Evolutionary conservation across 2,888 invertebrate species (phyloP), one percentile per base, ranked within the genome.

Genomic region (Lycocerus yunnanus): DNA sequence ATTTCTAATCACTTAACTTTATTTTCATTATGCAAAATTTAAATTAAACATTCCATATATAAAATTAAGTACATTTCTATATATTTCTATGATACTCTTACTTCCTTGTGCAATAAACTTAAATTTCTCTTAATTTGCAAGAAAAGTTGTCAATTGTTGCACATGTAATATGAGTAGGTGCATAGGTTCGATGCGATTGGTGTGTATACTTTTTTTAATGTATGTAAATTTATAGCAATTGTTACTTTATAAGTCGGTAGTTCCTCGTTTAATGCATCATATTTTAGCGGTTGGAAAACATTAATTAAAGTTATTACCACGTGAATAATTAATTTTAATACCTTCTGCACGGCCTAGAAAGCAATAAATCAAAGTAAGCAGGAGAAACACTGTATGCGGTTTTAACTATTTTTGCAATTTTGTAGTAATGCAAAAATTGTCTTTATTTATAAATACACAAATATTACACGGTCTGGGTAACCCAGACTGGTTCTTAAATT

Each of bases 241-340:
- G n/a, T 43, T 43, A 43, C 43, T 43, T 43, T 43, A n/a, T 43
- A n/a, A 43, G 43, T 43, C 43, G 43, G 27, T 58, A 67, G 15
- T 16, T 43, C 15, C 16, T 67, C 66, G 15, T 43, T 16, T 63
- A n/a, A 43, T 16, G 8, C 14, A 16, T 67, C 66, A 67, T 67
- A 67, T 27, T 43, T 67, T 58, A 67, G 43, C 15, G 27, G 43
- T 43, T 43, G 14, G 58, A 67, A 67, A 27, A 43, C 66, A 67
- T 67, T 67, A 24, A 67, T 67, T 67, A 67, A 43, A 15, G 58
- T 67, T 67, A 67, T 67, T 58, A 16, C 24, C 15, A 27, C 58
- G 16, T 67, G 58, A 43, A 43, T 43, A 67, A 67, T 43, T 67
- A 67, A 67, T 67, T 67, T 67, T 67, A 67, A 67, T 66, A 67